phyloP scores from a whole-genome alignment of 2,888 invertebrate genomes.

The Melieria picta region DNA sequence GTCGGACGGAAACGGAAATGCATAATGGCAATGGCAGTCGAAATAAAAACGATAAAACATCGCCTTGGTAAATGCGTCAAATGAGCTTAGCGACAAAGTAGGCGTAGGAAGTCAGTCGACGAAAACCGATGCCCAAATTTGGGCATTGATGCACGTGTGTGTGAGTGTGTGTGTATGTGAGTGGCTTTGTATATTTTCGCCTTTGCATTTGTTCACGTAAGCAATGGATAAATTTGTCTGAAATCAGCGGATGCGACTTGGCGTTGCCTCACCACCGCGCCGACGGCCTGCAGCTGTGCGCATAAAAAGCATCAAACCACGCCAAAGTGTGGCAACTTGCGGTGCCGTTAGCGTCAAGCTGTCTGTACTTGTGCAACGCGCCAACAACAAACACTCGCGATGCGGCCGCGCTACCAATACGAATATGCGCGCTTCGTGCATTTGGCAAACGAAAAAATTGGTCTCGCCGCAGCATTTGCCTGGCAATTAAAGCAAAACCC shows the following conservation, averaged over 20 bases:
- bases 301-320: background rate
- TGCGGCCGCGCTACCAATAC: background rate
- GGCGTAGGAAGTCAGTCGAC: too few relatives aligned
- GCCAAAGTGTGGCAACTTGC: conserved; percentile 7
- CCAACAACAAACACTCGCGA: background rate
- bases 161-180: conserved; percentile 6
- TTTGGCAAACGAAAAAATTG: background rate
- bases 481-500: background rate
- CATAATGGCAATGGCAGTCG: conserved; percentile 1
- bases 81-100: too few relatives aligned
- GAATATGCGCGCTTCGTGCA: too few relatives aligned
- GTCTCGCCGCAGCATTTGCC: background rate
- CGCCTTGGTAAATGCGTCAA: too few relatives aligned
- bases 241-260: background rate
- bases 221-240: too few relatives aligned
- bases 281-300: background rate
- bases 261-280: background rate
- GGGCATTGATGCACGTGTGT: background rate
- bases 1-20: conserved; percentile 19
- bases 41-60: conserved; percentile 7
- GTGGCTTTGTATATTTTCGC: background rate
- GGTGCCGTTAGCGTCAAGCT: conserved; percentile 30
- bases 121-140: too few relatives aligned
- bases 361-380: conserved; percentile 15
- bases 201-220: too few relatives aligned